Evolutionary conservation across 2,888 invertebrate genomes (phyloP).

Genomic region (Tachina lurida): DNA sequence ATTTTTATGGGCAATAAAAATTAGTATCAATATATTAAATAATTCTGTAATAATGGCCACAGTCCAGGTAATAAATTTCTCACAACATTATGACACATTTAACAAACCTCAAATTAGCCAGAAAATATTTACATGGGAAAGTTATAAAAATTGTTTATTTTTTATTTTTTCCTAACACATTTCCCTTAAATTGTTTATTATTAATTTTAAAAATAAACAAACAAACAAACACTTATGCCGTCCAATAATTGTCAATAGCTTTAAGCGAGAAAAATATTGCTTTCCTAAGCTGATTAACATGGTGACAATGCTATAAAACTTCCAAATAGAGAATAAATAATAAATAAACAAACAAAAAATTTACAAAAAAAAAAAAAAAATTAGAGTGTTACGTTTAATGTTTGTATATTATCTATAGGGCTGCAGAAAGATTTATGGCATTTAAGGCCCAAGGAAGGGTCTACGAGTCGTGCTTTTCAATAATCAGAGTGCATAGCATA

Average conservation of each 20-base stretch:
- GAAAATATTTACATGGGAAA: slow-evolving; percentile 7
- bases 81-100: slow-evolving; percentile 9
- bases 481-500: neutral
- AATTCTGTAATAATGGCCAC: neutral
- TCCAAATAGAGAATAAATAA: slow-evolving; percentile 18
- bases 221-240: neutral
- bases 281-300: slow-evolving; percentile 27
- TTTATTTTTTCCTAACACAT: neutral
- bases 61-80: neutral
- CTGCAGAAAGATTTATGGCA: slow-evolving; percentile 1
- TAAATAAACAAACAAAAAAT: neutral
- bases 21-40: neutral
- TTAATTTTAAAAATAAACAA: slow-evolving; percentile 2
- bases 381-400: slow-evolving; percentile 1
- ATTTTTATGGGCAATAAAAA: neutral
- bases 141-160: neutral
- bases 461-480: neutral
- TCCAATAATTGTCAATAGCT: neutral
- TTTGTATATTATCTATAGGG: neutral
- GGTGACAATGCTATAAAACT: slow-evolving; percentile 9
- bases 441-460: neutral
- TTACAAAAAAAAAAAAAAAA: neutral
- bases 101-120: slow-evolving; percentile 3
- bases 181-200: neutral
- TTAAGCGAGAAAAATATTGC: neutral